Base-by-base conservation (phyloP, 2,888 invertebrate species). In the Drosophila longiperda region DNA sequence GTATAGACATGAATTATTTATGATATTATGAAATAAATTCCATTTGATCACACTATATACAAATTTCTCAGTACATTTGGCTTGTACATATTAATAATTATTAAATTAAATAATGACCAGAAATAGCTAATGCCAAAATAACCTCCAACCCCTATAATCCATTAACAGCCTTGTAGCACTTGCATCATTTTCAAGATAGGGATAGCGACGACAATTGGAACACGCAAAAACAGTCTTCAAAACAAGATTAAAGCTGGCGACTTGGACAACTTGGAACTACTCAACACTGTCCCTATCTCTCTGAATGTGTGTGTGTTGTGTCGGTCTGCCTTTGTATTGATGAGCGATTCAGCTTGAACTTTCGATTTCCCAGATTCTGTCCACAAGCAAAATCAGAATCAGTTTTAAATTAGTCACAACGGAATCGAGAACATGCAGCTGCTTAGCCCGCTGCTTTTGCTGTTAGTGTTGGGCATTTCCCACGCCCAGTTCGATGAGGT, bases 321-420 rank as follows among this genome's bases (percentile, higher is more conserved):
- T 38, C 38, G 17, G 11, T 33, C 8, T 53, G 52, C 40, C n/a
- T 49, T 11, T 20, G 66, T 69, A 64, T 54, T 17, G 60, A 60
- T 69, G 61, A 54, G 50, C 42, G 86, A 86, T 86, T 84, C 74
- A n/a, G 59, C 59, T 59, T 63, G 72, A 87, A 89, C 86, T 86
- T 76, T 85, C 70, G 74, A 73, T 80, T 80, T 82, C 74, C 80
- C 68, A 57, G 62, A 54, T 58, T 49, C 55, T 62, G 66, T 12
- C 57, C 60, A 52, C 38, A 58, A 57, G 65, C 66, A 36, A 52
- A 69, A 75, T 64, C 42, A 53, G 66, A 80, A 75, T 89, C 86
- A 86, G 86, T 86, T 76, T 73, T 38, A 71, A 36, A 74, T 85
- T 38, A 66, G 69, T 52, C 68, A 63, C 76, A 52, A 73, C 32